Evolutionary conservation across 1,140 invertebrate genomes (phyloP).

Genomic region (Latrodectus geometricus): DNA sequence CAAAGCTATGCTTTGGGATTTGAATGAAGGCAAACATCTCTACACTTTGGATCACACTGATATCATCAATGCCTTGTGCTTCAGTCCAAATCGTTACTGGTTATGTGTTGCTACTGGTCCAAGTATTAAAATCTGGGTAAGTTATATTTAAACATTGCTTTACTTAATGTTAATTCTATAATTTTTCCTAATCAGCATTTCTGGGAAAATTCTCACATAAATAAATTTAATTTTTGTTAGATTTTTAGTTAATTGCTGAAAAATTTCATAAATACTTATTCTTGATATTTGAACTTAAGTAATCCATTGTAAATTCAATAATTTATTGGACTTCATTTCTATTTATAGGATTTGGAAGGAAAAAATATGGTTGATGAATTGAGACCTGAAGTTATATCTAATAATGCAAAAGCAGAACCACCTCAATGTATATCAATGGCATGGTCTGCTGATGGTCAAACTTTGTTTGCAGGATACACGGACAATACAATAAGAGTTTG

Average conservation of each 20-base stretch:
- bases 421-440: slow-evolving; percentile 97
- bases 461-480: slow-evolving; percentile 98
- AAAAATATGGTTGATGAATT: slow-evolving; percentile 99
- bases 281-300: slow-evolving; percentile 47
- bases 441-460: slow-evolving; percentile 99
- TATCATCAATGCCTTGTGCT: slow-evolving; percentile 97
- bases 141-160: neutral
- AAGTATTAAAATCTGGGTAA: slow-evolving; percentile 97
- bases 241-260: neutral
- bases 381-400: slow-evolving; percentile 88
- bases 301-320: neutral
- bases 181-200: too few relatives aligned
- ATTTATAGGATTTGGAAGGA: slow-evolving; percentile 90
- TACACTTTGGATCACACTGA: slow-evolving; percentile 99
- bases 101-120: slow-evolving; percentile 99
- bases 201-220: too few relatives aligned
- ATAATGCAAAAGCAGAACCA: slow-evolving; percentile 82
- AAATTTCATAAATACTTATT: slow-evolving; percentile 25
- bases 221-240: too few relatives aligned
- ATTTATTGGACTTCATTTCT: slow-evolving; percentile 6
- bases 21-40: slow-evolving; percentile 99
- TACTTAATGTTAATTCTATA: neutral
- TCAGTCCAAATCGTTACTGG: slow-evolving; percentile 99
- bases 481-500: slow-evolving; percentile 98
- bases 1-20: slow-evolving; percentile 99